Evolutionary conservation across 2,888 invertebrate genomes (phyloP).

Genomic region (Cacoxenus indagator): DNA sequence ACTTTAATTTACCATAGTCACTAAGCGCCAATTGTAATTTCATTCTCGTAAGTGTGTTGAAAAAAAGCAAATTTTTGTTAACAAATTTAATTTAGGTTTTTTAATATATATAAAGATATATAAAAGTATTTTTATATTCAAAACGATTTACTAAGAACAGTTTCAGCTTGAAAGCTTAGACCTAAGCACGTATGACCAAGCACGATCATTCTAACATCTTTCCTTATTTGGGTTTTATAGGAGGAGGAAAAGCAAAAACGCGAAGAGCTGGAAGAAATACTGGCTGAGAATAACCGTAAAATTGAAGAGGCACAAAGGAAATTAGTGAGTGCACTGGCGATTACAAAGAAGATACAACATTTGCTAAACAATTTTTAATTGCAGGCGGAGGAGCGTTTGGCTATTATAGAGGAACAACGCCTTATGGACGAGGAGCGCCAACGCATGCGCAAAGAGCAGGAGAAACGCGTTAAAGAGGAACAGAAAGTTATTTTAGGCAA

Average conservation of each 20-base stretch:
- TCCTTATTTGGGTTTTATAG: conserved; percentile 77
- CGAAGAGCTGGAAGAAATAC: conserved; percentile 94
- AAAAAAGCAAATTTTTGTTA: conserved; percentile 42
- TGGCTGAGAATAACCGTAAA: conserved; percentile 98
- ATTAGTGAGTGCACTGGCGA: conserved; percentile 77
- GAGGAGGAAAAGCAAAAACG: conserved; percentile 97
- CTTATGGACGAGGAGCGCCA: conserved; percentile 96
- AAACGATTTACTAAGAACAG: background rate
- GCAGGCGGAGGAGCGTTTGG: conserved; percentile 93
- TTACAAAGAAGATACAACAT: background rate
- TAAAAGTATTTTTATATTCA: background rate
- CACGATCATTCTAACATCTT: conserved; percentile 45
- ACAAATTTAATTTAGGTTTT: background rate
- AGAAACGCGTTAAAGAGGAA: conserved; percentile 92
- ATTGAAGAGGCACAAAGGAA: conserved; percentile 97
- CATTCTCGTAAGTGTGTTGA: background rate
- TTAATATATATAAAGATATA: background rate
- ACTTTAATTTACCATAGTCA: background rate
- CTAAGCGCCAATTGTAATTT: conserved; percentile 4
- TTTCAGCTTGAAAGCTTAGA: conserved; percentile 12
- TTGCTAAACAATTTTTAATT: background rate
- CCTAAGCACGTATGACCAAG: conserved; percentile 36
- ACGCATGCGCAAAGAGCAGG: conserved; percentile 92
- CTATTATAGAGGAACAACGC: conserved; percentile 96
- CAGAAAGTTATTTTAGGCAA: conserved; percentile 97